Evolutionary conservation across 2,888 invertebrate genomes (phyloP).

Genomic region (Coelopa pilipes): DNA sequence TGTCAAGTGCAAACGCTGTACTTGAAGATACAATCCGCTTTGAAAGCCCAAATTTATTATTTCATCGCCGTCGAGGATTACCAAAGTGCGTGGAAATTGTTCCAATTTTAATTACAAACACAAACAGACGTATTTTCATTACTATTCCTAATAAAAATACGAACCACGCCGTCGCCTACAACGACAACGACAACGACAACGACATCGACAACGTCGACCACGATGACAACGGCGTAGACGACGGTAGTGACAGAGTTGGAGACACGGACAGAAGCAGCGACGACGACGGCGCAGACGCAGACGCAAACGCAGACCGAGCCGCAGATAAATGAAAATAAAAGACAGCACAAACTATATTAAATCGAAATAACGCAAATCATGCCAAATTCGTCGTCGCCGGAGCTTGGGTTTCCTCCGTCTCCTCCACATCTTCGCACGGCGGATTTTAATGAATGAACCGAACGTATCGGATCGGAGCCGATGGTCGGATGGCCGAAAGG

Average conservation of each 20-base stretch:
- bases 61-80: conserved; percentile 30
- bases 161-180: not conserved
- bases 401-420: not conserved
- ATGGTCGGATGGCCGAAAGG: not conserved
- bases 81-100: conserved; percentile 32
- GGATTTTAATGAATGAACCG: conserved; percentile 27
- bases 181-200: too few species aligned
- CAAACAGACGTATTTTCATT: not conserved
- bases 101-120: conserved; percentile 23
- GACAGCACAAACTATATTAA: conserved; percentile 15
- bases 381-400: conserved; percentile 18
- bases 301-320: not conserved
- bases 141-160: not conserved
- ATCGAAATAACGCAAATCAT: conserved; percentile 31
- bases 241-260: too few species aligned
- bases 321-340: not conserved
- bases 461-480: not conserved
- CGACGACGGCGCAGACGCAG: not conserved
- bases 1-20: conserved; percentile 21
- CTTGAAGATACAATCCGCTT: conserved; percentile 31
- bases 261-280: too few species aligned
- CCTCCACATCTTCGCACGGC: conserved; percentile 13
- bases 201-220: too few species aligned
- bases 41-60: conserved; percentile 25
- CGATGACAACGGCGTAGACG: too few species aligned